A percentile compares a stretch with the other conserved stretches of the same genome.
phyloP scores from a whole-genome alignment of 1,140 invertebrate genomes.

The Pogonomyrmex barbatus region DNA sequence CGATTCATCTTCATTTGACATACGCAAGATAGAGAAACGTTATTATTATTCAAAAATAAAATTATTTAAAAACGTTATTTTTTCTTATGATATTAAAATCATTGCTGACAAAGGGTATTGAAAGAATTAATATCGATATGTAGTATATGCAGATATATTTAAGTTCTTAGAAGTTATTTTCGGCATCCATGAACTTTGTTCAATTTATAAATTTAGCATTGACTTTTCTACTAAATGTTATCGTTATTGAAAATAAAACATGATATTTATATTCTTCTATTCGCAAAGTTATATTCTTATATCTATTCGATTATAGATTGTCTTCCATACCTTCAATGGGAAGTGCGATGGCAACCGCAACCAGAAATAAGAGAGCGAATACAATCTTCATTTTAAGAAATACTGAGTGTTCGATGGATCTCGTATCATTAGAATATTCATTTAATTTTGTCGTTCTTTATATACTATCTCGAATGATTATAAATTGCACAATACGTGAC shows the following conservation, averaged over 20 bases:
- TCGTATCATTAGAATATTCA: not conserved
- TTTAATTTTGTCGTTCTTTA: not conserved
- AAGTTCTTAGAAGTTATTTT: not conserved
- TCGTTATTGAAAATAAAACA: not conserved
- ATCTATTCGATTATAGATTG: not conserved
- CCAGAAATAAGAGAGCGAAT: not conserved
- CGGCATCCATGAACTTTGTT: not conserved
- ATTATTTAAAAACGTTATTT: not conserved
- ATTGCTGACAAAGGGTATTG: not conserved
- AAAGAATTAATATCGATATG: not conserved
- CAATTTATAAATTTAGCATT: not conserved
- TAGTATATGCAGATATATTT: not conserved
- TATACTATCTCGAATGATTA: not conserved
- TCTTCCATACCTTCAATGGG: not conserved
- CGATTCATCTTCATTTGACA: not conserved
- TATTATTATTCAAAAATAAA: not conserved
- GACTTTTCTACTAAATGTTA: not conserved
- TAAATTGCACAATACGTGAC: not conserved
- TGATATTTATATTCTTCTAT: no score
- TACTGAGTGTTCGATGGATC: not conserved
- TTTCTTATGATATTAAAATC: not conserved
- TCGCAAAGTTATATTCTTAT: not conserved
- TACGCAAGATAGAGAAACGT: not conserved
- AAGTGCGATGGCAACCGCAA: not conserved
- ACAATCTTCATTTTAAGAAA: constrained; percentile 1